Evolutionary conservation across 2,113 vertebrate species (phyloP).

Genomic region (Dipodomys ordii): DNA sequence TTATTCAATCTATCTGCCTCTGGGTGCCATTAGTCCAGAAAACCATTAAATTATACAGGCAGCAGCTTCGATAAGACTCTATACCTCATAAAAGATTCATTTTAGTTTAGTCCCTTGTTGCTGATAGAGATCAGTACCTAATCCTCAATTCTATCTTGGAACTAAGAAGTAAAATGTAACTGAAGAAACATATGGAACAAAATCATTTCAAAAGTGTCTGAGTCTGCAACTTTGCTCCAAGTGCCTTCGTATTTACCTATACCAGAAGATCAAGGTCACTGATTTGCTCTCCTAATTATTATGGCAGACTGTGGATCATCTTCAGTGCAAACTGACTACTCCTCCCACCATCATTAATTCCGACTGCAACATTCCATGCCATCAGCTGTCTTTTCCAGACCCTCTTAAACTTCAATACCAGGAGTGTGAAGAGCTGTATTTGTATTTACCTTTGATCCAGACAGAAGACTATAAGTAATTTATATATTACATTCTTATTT

Average conservation of each 20-base stretch:
- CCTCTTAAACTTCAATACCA: not conserved
- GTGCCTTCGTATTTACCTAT: not conserved
- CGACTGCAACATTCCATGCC: not conserved
- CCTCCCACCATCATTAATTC: not conserved
- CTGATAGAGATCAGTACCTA: conserved; percentile 44
- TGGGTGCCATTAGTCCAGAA: conserved; percentile 68
- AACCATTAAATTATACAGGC: conserved; percentile 66
- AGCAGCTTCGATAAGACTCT: conserved; percentile 46
- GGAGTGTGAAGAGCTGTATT: not conserved
- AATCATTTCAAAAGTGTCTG: not conserved
- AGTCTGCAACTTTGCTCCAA: not conserved
- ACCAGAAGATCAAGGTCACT: not conserved
- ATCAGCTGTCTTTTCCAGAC: not conserved
- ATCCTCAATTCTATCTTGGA: conserved; percentile 43
- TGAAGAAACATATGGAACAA: not conserved
- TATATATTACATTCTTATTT: not conserved
- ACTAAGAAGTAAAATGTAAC: not conserved
- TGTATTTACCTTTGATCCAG: not conserved
- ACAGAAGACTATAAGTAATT: not conserved
- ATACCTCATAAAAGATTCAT: conserved; percentile 64
- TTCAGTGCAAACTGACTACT: rapidly evolving
- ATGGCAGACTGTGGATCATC: not conserved
- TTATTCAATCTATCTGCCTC: conserved; percentile 63
- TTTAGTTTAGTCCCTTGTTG: conserved; percentile 42
- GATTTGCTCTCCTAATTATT: not conserved